Conservation (phyloP, 2,113 vertebrate species). For the Guaruba guarouba region DNA sequence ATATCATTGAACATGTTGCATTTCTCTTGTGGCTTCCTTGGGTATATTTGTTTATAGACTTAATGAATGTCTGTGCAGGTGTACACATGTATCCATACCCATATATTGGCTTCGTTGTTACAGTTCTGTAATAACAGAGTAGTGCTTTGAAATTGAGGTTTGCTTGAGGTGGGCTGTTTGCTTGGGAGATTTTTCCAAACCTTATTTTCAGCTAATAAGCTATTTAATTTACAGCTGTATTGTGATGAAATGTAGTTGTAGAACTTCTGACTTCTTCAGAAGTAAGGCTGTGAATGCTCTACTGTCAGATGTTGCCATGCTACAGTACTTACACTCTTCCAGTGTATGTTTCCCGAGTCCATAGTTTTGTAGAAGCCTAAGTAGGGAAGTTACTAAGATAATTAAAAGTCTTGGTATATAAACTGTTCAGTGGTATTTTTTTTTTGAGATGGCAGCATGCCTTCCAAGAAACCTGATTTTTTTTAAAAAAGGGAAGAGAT, state of each 20-base stretch:
- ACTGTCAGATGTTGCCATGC: rapidly evolving
- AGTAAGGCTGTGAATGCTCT: not conserved
- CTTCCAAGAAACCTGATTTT: not conserved
- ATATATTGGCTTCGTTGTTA: rapidly evolving
- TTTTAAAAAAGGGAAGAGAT: not conserved
- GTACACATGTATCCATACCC: not conserved
- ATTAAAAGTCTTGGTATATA: not conserved
- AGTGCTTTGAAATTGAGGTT: not conserved
- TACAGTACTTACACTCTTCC: not conserved
- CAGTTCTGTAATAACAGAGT: not conserved
- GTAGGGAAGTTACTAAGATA: not conserved
- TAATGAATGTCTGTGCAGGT: rapidly evolving
- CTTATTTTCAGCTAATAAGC: not conserved
- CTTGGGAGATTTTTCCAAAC: not conserved
- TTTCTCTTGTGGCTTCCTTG: not conserved
- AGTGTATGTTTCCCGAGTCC: not conserved
- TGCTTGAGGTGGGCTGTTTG: not conserved
- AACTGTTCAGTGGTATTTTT: not conserved
- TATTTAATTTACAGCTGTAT: not conserved
- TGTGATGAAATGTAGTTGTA: not conserved
- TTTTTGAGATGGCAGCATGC: not conserved
- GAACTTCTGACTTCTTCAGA: not conserved
- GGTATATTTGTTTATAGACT: not conserved
- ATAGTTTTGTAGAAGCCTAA: not conserved
- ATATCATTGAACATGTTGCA: not conserved